A percentile compares a stretch with the other conserved stretches of the same genome.
These are phyloP conservation scores for Crax fasciolata DNA, from an alignment of 2,797 vertebrate species.

Conservation along the genomic window DNA sequence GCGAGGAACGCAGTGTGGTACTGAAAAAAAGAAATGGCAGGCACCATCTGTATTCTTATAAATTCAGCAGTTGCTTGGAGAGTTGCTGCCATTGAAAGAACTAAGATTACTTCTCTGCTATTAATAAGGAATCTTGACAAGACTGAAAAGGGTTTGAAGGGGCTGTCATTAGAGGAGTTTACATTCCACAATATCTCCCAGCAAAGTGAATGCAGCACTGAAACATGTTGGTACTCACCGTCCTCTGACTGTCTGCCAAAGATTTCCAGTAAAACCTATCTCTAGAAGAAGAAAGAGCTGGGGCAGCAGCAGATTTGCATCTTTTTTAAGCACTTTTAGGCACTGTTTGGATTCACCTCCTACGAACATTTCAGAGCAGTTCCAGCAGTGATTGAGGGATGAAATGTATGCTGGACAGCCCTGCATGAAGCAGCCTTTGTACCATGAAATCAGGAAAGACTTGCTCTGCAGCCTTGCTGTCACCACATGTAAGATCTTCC, in stretches of 20 bases:
- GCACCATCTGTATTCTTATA: constrained; percentile 68
- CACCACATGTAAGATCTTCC: neutral
- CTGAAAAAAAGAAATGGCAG: constrained; percentile 65
- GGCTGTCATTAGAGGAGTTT: constrained; percentile 44
- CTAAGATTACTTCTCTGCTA: constrained; percentile 49
- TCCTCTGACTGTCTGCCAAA: neutral
- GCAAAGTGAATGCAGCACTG: neutral
- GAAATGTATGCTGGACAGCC: neutral
- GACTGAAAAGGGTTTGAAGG: constrained; percentile 55
- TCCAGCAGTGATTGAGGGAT: neutral
- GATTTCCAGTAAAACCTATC: neutral
- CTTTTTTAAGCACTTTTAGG: neutral
- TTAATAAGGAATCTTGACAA: constrained; percentile 67
- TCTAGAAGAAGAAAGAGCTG: neutral
- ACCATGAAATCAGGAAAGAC: neutral
- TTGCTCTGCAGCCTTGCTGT: neutral
- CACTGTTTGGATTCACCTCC: neutral
- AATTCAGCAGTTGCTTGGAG: constrained; percentile 64
- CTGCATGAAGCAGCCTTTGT: neutral
- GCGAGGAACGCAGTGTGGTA: constrained; percentile 2
- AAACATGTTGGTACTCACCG: neutral
- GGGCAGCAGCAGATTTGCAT: neutral
- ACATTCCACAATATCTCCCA: constrained; percentile 36
- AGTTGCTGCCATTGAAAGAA: constrained; percentile 64
- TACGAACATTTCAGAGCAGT: neutral